Evolutionary conservation across 1,140 invertebrate species (phyloP).

Genomic region (Drosophila seguyi): DNA sequence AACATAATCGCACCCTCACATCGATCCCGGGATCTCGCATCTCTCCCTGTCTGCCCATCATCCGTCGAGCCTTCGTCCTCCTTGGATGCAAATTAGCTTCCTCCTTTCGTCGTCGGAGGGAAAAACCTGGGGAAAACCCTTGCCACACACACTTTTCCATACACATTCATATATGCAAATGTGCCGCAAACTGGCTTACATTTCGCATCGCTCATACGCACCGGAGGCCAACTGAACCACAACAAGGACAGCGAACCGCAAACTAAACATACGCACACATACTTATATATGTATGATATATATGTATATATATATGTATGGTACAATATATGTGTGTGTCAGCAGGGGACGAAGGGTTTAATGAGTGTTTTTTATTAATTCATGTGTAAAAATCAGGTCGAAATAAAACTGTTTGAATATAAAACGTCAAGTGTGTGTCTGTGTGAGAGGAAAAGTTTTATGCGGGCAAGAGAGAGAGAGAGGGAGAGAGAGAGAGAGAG

Average conservation of each 20-base stretch:
- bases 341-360: constrained; percentile 25
- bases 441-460: constrained; percentile 23
- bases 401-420: constrained; percentile 74
- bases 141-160: background rate
- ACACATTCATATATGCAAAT: constrained; percentile 58
- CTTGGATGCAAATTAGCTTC: constrained; percentile 72
- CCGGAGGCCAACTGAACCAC: constrained; percentile 8
- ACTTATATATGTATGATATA: background rate
- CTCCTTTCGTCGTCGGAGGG: constrained; percentile 3
- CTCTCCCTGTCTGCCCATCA: background rate
- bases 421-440: constrained; percentile 37
- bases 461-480: background rate
- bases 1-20: constrained; percentile 46
- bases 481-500: background rate
- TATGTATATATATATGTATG: background rate
- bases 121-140: constrained; percentile 12
- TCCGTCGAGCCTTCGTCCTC: constrained; percentile 14
- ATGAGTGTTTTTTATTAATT: constrained; percentile 72
- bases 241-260: constrained; percentile 30
- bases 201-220: constrained; percentile 62
- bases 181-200: constrained; percentile 66
- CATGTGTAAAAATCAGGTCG: constrained; percentile 74
- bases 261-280: constrained; percentile 7
- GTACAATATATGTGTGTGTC: background rate
- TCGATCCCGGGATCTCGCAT: constrained; percentile 15